Base-by-base conservation (phyloP, 2,888 invertebrate genomes). In the Cataglyphis livida region DNA sequence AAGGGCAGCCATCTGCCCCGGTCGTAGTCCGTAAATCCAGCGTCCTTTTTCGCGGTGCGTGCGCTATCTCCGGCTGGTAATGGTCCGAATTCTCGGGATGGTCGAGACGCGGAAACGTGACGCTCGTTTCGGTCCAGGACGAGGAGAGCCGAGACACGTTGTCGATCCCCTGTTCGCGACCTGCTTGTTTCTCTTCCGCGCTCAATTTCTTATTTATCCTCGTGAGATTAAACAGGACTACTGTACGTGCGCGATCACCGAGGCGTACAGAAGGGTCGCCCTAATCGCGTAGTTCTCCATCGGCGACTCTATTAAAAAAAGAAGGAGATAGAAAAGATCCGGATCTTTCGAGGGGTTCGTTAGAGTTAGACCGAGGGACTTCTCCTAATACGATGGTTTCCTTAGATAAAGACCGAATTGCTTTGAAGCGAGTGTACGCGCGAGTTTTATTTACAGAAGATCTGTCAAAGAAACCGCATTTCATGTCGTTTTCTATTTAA, bases 141-240 rank as follows among this genome's bases (percentile, higher is more conserved):
- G 44, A 66, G 25, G 4, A 65, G 38, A 73, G 48, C 57, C 7
- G 32, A 10, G 6, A 66, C 65, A 61, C 59, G 51, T 76, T 21
- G 65, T 32, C 35, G 48, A 41, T 7, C 54, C 54, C 38, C 32
- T 62, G 74, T 71, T 78, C 48, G 73, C 70, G 57, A 48, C 57
- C 41, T 54, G 28, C 41, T 81, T n/a, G 7, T 28, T 15, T 81
- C 75, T 48, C 75, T 48, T 25, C 71, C 54, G 62, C 71, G 35
- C 82, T 44, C 74, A 71, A 83, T 57, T 79, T 83, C 85, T 86
- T 89, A 88, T 90, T 87, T 87, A 86, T 84, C 83, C 85, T 83
- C 66, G 79, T 73, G 68, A 85, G 87, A 85, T 85, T 89, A 87
- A 87, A 79, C 85, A 81, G 35, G 75, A 68, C 79, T 83, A 83